Base-by-base conservation (phyloP, 2,888 invertebrate genomes). In the Stenchaetothrips biformis region DNA sequence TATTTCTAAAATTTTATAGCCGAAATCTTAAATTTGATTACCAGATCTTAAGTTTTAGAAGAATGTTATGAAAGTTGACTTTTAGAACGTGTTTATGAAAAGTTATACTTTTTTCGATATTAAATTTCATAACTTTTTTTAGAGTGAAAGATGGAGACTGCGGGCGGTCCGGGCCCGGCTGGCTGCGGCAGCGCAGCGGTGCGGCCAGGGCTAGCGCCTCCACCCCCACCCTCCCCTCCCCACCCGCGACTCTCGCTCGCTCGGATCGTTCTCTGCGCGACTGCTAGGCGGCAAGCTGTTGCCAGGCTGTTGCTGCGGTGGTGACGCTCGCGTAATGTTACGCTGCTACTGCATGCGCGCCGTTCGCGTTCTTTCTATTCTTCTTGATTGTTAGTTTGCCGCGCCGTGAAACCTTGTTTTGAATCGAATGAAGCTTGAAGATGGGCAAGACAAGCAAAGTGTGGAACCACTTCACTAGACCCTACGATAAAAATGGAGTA, bases 391-490 rank as follows among this genome's bases (percentile, higher is more conserved):
- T 18, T 62, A 9, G 18, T 18, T 62, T 62, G 62, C 62, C 62
- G 62, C 62, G 62, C 62, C 62, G 62, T 62, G 13, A 62, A 9
- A 62, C 11, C 62, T 18, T 62, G 18, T 62, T 62, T 62, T 62
- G 11, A 62, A 62, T 62, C 9, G 62, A 16, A 62, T 62, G 62
- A 8, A 18, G 62, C 18, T 62, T 62, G 62, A 62, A 62, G 62
- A 62, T 62, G 62, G 62, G 62, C 62, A 62, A 62, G 18, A 13
- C 62, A 16, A 62, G 62, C 62, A 62, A 62, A 62, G 62, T 62
- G 62, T 62, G 62, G 62, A 62, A 62, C 18, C 62, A 62, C 62
- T 62, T 62, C 18, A 62, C 62, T 18, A 62, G 18, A 62, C 62
- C 62, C 9, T 62, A 13, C 18, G 62, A 16, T 6, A 62, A 62